Percentiles rank a stretch among this genome's conserved stretches.
Evolutionary conservation across 2,797 vertebrate species (phyloP).

Genomic region (Catharus ustulatus): DNA sequence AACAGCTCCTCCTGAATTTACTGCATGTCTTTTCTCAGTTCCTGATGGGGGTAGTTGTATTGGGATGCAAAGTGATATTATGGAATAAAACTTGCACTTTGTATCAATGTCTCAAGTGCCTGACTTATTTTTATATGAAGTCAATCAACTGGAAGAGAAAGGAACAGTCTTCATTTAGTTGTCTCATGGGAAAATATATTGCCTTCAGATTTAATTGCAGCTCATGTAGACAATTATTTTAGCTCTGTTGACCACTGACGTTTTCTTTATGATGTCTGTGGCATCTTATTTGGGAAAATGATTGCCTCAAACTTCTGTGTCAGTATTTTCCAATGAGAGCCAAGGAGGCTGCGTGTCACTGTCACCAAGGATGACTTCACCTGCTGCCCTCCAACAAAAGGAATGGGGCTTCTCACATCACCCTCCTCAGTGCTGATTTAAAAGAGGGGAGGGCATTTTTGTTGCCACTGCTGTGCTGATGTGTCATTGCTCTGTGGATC

Average conservation of each 20-base stretch:
- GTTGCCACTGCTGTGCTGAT: neutral
- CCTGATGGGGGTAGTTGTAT: neutral
- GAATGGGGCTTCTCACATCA: neutral
- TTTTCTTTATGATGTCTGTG: neutral
- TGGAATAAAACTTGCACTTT: constrained; percentile 35
- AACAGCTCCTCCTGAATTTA: constrained; percentile 40
- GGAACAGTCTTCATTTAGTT: neutral
- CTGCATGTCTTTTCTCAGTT: constrained; percentile 16
- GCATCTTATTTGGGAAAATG: neutral
- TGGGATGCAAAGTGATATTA: constrained; percentile 43
- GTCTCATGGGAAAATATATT: neutral
- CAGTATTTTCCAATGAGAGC: neutral
- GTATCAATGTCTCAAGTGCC: neutral
- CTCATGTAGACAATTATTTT: neutral
- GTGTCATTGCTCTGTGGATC: neutral
- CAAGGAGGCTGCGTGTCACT: rapidly evolving
- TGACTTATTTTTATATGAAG: constrained; percentile 2
- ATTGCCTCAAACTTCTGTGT: neutral
- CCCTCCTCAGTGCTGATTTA: neutral
- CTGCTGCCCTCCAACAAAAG: neutral
- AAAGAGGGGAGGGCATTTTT: neutral
- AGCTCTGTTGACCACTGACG: neutral
- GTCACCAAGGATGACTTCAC: neutral
- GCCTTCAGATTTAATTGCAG: neutral
- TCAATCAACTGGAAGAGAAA: neutral